Evolutionary conservation across 2,797 vertebrate species (phyloP).

Genomic region (Catamblyrhynchus diadema): DNA sequence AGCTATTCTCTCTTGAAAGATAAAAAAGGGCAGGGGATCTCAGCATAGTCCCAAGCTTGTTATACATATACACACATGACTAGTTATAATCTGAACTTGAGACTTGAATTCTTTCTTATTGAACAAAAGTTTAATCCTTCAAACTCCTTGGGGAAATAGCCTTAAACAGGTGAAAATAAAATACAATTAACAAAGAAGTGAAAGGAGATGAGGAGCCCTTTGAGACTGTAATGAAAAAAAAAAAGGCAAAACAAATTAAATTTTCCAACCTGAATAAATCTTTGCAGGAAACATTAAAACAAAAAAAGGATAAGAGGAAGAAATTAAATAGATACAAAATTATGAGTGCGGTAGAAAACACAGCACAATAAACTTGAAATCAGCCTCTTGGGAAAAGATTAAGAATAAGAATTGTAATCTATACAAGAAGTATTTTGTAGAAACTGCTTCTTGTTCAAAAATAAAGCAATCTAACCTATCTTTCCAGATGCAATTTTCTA

Average conservation of each 20-base stretch:
- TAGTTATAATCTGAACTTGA: background rate
- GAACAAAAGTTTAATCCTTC: conserved; percentile 4
- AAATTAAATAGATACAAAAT: conserved; percentile 15
- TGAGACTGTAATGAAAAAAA: background rate
- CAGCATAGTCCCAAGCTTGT: background rate
- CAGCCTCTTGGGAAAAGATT: background rate
- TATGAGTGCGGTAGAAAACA: background rate
- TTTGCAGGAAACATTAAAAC: conserved; percentile 4
- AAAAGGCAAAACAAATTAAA: background rate
- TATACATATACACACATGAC: background rate
- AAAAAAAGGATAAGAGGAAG: background rate
- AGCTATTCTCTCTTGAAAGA: background rate
- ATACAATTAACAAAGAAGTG: background rate
- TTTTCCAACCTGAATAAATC: background rate
- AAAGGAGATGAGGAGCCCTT: background rate
- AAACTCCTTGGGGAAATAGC: background rate
- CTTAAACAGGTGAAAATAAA: conserved; percentile 27
- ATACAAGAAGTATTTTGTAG: background rate
- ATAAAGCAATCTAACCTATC: conserved; percentile 6
- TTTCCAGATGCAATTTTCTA: background rate
- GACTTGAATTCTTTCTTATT: background rate
- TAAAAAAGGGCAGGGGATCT: background rate
- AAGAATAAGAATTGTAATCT: conserved; percentile 19
- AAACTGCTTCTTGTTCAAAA: background rate
- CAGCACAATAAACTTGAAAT: background rate